A percentile compares a stretch with the other conserved stretches of the same genome.
These are phyloP conservation scores for Muraenolepis orangiensis DNA, from an alignment of 2,797 vertebrate genomes.

Conservation along the genomic window DNA sequence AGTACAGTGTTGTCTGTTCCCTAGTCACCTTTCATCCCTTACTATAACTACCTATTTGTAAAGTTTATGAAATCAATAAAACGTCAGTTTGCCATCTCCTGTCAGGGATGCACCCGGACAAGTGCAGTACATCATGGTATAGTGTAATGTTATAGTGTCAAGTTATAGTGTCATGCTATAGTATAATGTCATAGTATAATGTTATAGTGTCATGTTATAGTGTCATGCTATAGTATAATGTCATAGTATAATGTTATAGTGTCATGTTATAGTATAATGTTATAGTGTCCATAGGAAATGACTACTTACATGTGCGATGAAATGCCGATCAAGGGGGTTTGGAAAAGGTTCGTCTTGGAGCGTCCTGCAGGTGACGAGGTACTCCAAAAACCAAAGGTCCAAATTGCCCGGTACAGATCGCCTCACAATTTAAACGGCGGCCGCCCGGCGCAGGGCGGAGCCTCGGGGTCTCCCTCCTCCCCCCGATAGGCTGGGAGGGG, in stretches of 20 bases:
- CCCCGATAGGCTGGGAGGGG: conserved; percentile 9
- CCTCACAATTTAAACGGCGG: conserved; percentile 70
- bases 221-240: too few relatives aligned
- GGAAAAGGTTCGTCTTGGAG: conserved; percentile 59
- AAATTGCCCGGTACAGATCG: conserved; percentile 62
- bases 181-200: too few relatives aligned
- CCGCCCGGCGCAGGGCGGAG: conserved; percentile 57
- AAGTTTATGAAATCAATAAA: neutral
- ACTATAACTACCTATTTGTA: neutral
- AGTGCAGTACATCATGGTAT: conserved; percentile 40
- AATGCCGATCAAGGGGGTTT: conserved; percentile 31
- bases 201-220: neutral
- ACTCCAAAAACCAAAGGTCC: conserved; percentile 76
- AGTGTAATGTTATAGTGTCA: neutral
- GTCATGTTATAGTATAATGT: too few relatives aligned
- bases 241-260: neutral
- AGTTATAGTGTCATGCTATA: neutral
- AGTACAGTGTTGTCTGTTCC: neutral
- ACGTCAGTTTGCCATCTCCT: neutral
- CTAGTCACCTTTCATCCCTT: neutral
- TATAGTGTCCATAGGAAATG: too few relatives aligned
- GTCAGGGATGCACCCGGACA: conserved; percentile 27
- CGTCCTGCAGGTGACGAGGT: conserved; percentile 58
- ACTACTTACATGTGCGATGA: conserved; percentile 65
- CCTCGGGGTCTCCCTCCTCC: conserved; percentile 43